Conservation (phyloP, 2,888 invertebrate genomes). For the Amiota communis region DNA sequence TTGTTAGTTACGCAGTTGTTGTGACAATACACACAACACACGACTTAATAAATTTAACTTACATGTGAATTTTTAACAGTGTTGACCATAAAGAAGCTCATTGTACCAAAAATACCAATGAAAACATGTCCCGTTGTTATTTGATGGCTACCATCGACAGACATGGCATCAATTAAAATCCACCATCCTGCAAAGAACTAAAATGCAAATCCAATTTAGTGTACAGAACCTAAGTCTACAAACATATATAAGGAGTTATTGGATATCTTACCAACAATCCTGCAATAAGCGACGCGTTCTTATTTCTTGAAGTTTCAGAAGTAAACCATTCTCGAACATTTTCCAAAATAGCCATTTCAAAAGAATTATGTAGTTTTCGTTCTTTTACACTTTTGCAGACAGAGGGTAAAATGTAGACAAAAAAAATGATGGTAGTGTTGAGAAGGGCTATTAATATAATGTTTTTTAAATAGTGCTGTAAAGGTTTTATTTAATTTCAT, state of each 20-base stretch:
- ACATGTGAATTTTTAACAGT: slow-evolving; percentile 95
- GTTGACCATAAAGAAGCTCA: slow-evolving; percentile 98
- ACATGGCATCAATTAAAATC: slow-evolving; percentile 96
- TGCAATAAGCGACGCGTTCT: slow-evolving; percentile 87
- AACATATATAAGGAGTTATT: neutral
- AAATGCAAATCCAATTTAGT: neutral
- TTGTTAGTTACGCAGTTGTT: too few species aligned
- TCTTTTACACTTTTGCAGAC: too few species aligned
- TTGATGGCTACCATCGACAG: slow-evolving; percentile 80
- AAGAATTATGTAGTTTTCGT: too few species aligned
- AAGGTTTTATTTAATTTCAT: too few species aligned
- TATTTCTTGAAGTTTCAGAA: slow-evolving; percentile 90
- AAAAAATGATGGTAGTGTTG: too few species aligned
- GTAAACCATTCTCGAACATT: slow-evolving; percentile 87
- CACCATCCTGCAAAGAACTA: slow-evolving; percentile 98
- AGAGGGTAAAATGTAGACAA: too few species aligned
- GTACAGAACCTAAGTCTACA: slow-evolving; percentile 2
- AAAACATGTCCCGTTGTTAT: slow-evolving; percentile 87
- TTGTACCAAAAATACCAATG: slow-evolving; percentile 94
- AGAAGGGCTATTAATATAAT: too few species aligned
- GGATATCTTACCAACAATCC: slow-evolving; percentile 84
- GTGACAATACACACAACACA: neutral
- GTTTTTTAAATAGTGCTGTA: too few species aligned
- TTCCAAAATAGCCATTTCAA: slow-evolving; percentile 80
- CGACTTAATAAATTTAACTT: slow-evolving; percentile 41